These are phyloP conservation scores for Andrena fulva DNA, from an alignment of 2,888 invertebrate species.

Conservation along the genomic window DNA sequence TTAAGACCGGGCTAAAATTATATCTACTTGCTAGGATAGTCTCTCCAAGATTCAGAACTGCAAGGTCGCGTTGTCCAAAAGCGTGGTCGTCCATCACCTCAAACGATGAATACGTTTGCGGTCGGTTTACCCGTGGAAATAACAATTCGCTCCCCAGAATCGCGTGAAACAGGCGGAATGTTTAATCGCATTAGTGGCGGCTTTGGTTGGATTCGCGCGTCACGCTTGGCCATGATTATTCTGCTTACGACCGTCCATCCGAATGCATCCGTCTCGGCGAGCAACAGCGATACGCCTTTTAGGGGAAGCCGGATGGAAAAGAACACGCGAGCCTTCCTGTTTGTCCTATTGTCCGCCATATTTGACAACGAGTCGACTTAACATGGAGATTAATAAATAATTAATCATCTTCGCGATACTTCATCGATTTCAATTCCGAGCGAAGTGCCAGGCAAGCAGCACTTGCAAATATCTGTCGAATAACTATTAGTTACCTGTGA, in stretches of 20 bases:
- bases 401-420: too few species aligned
- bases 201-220: conserved; percentile 10
- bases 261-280: conserved; percentile 10
- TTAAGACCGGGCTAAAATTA: neutral
- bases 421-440: neutral
- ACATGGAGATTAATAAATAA: neutral
- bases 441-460: neutral
- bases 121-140: neutral
- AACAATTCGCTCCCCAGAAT: neutral
- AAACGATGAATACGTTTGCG: neutral
- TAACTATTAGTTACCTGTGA: too few species aligned
- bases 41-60: neutral
- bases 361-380: neutral
- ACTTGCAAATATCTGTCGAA: too few species aligned
- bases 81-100: neutral
- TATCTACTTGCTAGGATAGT: neutral
- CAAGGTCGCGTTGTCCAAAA: neutral
- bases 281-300: conserved; percentile 37
- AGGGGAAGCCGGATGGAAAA: conserved; percentile 38
- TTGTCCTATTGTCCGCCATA: conserved; percentile 29
- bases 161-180: conserved; percentile 3
- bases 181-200: conserved; percentile 19
- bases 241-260: neutral
- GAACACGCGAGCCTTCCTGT: conserved; percentile 15
- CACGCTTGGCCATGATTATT: neutral